Evolutionary conservation across 1,140 invertebrate genomes (phyloP), one percentile per base, ranked within the genome.

Genomic region (Wiebesia pumilae): DNA sequence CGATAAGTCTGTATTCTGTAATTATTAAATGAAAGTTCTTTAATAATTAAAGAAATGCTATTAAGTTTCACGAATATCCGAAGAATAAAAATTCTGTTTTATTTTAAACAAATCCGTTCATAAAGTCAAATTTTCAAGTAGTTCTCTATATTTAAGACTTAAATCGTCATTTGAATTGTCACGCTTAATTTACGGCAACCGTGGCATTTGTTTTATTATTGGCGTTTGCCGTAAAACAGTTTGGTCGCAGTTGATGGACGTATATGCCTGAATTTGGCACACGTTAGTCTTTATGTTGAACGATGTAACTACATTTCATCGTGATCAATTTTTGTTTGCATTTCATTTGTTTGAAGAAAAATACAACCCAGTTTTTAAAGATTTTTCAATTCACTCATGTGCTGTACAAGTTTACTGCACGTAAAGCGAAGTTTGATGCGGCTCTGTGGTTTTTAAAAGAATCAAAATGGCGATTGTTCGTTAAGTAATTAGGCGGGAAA

Each of bases 161-260:
- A 4, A 51, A 78, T 30, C n/a, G n/a, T 47, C 7, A 51, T 78
- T n/a, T 19, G n/a, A 43, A 40, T 47, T 73, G 33, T 0, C 24
- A 21, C 4, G 6, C 24, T n/a, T 19, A 33, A 62, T 80, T 85
- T 85, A 85, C 75, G 30, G 62, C 33, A 85, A n/a, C 62, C 84
- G 33, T 85, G 84, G 78, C 62, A 85, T 85, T 85, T 33, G 40
- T 58, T 75, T 69, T 69, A 43, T 81, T 81, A 75, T 75, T 75
- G 71, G 40, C 21, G 24, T 54, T 54, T 19, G 47, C n/a, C 43
- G 47, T 51, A 54, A 78, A 78, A 78, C 77, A 35, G 47, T 54
- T 19, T 78, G 12, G 27, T 3, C 30, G n/a, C 47, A 12, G n/a
- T 30, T 2, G n/a, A 43, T 24, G 38, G 6, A 35, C 12, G n/a